Percentiles rank a stretch among this genome's conserved stretches.
Evolutionary conservation across 2,888 invertebrate genomes (phyloP).

Genomic region (Erebia ligea): DNA sequence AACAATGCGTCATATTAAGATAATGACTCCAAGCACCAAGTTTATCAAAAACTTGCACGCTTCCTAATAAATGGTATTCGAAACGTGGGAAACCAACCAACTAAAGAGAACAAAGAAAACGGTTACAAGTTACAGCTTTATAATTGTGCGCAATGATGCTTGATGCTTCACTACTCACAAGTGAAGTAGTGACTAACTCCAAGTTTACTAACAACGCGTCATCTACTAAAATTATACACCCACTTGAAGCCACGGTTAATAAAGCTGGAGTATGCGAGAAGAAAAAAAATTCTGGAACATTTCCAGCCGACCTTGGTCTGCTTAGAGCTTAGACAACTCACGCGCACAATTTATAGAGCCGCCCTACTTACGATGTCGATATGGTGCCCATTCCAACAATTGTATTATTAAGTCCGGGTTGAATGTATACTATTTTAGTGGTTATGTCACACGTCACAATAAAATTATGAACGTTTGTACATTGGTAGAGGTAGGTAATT

Average conservation of each 20-base stretch:
- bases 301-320: slow-evolving; percentile 79
- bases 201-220: slow-evolving; percentile 13
- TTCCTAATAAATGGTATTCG: neutral
- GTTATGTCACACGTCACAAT: neutral
- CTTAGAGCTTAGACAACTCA: slow-evolving; percentile 66
- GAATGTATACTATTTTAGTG: slow-evolving; percentile 2
- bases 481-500: neutral
- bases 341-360: slow-evolving; percentile 66
- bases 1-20: neutral
- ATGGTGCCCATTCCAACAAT: slow-evolving; percentile 31
- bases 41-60: neutral
- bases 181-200: slow-evolving; percentile 4
- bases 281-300: slow-evolving; percentile 62
- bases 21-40: neutral
- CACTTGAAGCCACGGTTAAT: slow-evolving; percentile 34
- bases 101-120: slow-evolving; percentile 18
- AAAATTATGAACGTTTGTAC: neutral
- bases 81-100: slow-evolving; percentile 15
- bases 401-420: slow-evolving; percentile 13
- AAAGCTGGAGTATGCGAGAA: slow-evolving; percentile 26
- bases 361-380: slow-evolving; percentile 58
- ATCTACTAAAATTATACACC: slow-evolving; percentile 34
- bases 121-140: neutral
- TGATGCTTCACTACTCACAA: slow-evolving; percentile 9
- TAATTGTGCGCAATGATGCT: slow-evolving; percentile 13